Base-by-base conservation (phyloP, 1,140 invertebrate genomes). In the Rhagoletis pomonella region DNA sequence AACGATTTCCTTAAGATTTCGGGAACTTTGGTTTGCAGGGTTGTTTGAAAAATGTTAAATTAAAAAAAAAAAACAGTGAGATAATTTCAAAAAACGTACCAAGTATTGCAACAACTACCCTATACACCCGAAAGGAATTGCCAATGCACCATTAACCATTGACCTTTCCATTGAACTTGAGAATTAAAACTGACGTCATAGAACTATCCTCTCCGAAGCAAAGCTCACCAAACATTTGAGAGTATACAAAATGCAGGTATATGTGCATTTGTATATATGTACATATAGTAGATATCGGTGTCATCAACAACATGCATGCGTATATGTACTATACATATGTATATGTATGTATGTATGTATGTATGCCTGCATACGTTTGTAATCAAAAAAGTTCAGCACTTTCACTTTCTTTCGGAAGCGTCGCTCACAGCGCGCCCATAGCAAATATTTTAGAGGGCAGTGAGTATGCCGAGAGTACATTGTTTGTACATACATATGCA, bases 141-240 rank as follows among this genome's bases (percentile, higher is more conserved):
- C 47, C 19, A 19, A 81, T 81, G 73, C 73, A 81, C 73, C n/a
- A n/a, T 29, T 81, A 55, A 50, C 50, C 47, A 55, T 29, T 81
- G 73, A 81, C 73, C 73, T 81, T 81, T 55, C 44, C 44, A 81
- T n/a, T 81, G 73, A 81, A 81, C 73, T 81, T 81, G 73, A 55
- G 73, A 81, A 55, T 58, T 12, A 29, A 81, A 55, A 55, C 5
- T 81, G 47, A 81, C 73, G 73, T 81, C 73, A 81, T 81, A 55
- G 44, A 81, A 29, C 29, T 29, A 29, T 29, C 17, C 47, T 55
- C n/a, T 2, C n/a, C 29, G 47, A 1, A 55, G 50, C 73, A 55
- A 55, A 55, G 50, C 50, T 55, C 5, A 55, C 50, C 50, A 5
- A 55, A 55, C 50, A 42, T 81, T 19, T 29, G 73, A 81, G 47